A percentile compares a stretch with the other conserved stretches of the same genome.
phyloP scores from a whole-genome alignment of 2,888 invertebrate genomes.

The Macaria liturata region DNA sequence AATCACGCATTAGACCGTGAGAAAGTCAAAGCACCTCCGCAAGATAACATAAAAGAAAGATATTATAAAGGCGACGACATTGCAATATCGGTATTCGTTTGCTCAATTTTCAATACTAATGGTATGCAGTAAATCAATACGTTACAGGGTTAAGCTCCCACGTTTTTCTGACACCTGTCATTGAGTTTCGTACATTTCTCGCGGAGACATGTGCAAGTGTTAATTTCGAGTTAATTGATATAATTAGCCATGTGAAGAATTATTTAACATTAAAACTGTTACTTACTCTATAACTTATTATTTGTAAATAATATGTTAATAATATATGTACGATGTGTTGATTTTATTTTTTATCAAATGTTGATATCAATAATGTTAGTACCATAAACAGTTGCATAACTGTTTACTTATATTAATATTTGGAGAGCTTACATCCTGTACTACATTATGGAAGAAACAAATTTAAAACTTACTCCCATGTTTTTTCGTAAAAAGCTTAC shows the following conservation, averaged over 20 bases:
- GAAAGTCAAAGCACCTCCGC: conserved; percentile 42
- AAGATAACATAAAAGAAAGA: conserved; percentile 38
- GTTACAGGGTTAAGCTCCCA: conserved; percentile 49
- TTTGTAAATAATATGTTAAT: too few species aligned
- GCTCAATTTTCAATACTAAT: conserved; percentile 40
- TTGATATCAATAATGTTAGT: too few species aligned
- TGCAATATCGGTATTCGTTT: conserved; percentile 42
- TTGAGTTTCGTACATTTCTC: conserved; percentile 20
- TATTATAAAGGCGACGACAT: conserved; percentile 47
- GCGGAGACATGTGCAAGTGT: conserved; percentile 13
- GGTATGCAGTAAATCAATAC: conserved; percentile 49
- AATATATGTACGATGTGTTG: too few species aligned
- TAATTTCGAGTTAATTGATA: conserved; percentile 22
- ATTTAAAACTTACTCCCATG: too few species aligned
- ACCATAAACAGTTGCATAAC: too few species aligned
- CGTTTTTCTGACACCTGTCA: conserved; percentile 53
- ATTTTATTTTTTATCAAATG: too few species aligned
- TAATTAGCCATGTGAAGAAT: conserved; percentile 14
- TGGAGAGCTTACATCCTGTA: too few species aligned
- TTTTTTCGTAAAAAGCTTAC: too few species aligned
- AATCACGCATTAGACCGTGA: conserved; percentile 39
- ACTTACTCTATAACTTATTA: too few species aligned
- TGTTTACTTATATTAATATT: too few species aligned
- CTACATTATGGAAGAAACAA: too few species aligned
- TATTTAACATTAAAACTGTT: too few species aligned